phyloP scores from a whole-genome alignment of 2,113 vertebrate species.

The Microcebus lehilahytsara region DNA sequence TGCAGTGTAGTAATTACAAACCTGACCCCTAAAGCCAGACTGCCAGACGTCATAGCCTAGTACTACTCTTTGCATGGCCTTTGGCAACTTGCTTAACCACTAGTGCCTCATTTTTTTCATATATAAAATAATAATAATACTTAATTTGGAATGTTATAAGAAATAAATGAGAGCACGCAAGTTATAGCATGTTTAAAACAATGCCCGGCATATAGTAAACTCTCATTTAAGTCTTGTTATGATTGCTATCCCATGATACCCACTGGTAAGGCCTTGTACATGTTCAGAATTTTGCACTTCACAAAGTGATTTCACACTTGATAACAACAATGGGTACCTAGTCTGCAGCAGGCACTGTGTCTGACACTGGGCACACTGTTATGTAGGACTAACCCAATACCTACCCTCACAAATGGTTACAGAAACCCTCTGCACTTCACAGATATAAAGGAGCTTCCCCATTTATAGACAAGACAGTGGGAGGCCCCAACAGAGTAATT shows the following conservation, averaged over 20 bases:
- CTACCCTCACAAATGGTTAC: neutral
- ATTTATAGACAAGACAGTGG: neutral
- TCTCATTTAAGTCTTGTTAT: neutral
- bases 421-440: neutral
- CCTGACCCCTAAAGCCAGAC: neutral
- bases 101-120: neutral
- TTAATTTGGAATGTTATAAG: neutral
- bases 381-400: neutral
- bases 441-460: neutral
- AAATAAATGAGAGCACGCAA: neutral
- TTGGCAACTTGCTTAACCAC: neutral
- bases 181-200: neutral
- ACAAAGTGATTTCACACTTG: neutral
- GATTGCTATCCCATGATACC: neutral
- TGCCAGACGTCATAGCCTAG: neutral
- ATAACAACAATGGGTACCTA: neutral
- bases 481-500: neutral
- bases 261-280: neutral
- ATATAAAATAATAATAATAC: neutral
- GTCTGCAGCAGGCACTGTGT: neutral
- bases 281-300: neutral
- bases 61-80: neutral
- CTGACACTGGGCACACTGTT: too few relatives aligned
- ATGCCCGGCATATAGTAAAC: neutral
- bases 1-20: neutral